Conservation (phyloP, 1,140 invertebrate species). For the Bombus huntii region DNA sequence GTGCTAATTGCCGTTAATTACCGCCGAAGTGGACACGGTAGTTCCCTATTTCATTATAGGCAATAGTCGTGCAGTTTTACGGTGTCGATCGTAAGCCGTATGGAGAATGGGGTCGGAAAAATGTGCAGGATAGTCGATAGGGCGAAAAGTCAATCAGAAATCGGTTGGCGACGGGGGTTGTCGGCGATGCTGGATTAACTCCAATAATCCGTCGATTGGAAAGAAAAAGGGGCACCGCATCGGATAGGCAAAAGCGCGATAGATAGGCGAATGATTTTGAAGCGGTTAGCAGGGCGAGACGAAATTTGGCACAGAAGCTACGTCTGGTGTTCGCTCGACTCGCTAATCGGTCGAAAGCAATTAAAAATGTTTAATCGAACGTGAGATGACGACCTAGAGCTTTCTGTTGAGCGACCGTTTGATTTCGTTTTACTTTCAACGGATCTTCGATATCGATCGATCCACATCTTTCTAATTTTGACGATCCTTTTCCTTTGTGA, state of each 20-base stretch:
- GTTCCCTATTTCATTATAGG: constrained; percentile 59
- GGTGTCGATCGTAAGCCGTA: not conserved
- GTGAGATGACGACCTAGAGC: constrained; percentile 34
- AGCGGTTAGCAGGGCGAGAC: constrained; percentile 10
- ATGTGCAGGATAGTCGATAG: constrained; percentile 22
- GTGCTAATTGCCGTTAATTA: constrained; percentile 62
- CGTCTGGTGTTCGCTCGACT: constrained; percentile 24
- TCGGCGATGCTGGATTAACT: constrained; percentile 58
- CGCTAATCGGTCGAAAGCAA: constrained; percentile 63
- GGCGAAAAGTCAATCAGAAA: constrained; percentile 66
- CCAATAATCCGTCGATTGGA: constrained; percentile 55
- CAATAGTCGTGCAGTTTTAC: constrained; percentile 53
- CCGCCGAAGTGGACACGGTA: constrained; percentile 46
- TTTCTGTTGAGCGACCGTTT: constrained; percentile 24
- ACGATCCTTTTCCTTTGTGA: not conserved
- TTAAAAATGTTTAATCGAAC: constrained; percentile 70
- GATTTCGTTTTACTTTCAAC: constrained; percentile 12
- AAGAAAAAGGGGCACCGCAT: constrained; percentile 8
- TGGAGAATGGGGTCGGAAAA: constrained; percentile 33
- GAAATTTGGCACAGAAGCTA: constrained; percentile 19
- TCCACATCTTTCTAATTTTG: not conserved
- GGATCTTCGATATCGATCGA: not conserved
- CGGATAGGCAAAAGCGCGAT: not conserved
- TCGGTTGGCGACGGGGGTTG: constrained; percentile 32
- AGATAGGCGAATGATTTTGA: constrained; percentile 3